Base-by-base conservation (phyloP, 2,888 invertebrate genomes). In the Dyspetes luteomarginatus region DNA sequence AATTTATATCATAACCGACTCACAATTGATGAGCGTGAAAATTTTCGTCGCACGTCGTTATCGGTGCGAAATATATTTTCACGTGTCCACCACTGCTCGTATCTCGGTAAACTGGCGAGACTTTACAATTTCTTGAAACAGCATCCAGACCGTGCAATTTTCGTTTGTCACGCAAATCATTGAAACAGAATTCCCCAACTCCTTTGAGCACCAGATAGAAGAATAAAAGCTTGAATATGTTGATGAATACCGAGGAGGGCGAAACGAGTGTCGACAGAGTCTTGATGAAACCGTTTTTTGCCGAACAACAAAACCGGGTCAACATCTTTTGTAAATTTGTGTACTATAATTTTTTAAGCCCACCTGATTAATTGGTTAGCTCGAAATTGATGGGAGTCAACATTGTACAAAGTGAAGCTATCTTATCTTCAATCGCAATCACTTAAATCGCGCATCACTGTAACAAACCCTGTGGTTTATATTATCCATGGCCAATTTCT, bases 141-240 rank as follows among this genome's bases (percentile, higher is more conserved):
- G 64, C 64, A 15, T 65, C 26, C 22, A 56, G 43, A 30, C 64
- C 58, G 15, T 36, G 43, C 15, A 52, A 22, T 1, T 64, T 74
- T 22, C 12, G 26, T 15, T 71, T 78, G 28, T 43, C 43, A 69
- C 81, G 58, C n/a, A 83, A 83, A 68, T 88, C 87, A 64, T 83
- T 81, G 72, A 88, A 89, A 78, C 84, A 86, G 36, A 88, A 82
- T 26, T 87, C 86, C 4, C 84, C 82, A 12, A 86, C 73, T 1
- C 83, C 84, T 72, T 87, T 88, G 0, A 88, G 81, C 26, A 88
- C 48, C 7, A 86, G 30, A 75, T 87, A 86, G 30, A 85, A 85
- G 4, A 87, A 67, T 7, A 86, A 36, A 2, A 88, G 74, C 74
- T 87, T 85, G 0, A 79, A 73, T 28, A 73, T 65, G 62, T 84